Evolutionary conservation across 2,888 invertebrate species (phyloP), one percentile per base, ranked within the genome.

Genomic region (Tanytarsus gracilentus): DNA sequence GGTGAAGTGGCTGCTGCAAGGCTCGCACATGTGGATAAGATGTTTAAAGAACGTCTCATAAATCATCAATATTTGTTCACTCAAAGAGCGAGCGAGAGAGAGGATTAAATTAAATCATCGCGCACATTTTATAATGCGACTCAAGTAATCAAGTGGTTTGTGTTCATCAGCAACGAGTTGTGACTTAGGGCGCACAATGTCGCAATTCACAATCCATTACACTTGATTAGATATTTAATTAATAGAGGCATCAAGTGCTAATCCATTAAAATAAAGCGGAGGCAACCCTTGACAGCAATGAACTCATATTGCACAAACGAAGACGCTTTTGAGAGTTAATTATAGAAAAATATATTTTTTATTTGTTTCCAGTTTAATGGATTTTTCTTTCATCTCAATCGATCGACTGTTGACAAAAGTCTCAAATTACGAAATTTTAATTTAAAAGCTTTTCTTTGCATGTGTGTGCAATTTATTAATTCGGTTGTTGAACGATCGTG

Each of bases 151-250:
- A n/a, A n/a, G n/a, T n/a, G n/a, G n/a, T n/a, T n/a, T n/a, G n/a
- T n/a, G n/a, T n/a, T n/a, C n/a, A n/a, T n/a, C n/a, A n/a, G n/a
- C n/a, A n/a, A n/a, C n/a, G n/a, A n/a, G n/a, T n/a, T n/a, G n/a
- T n/a, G n/a, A n/a, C n/a, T n/a, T n/a, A n/a, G n/a, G n/a, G n/a
- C n/a, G n/a, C n/a, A n/a, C n/a, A n/a, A n/a, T n/a, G n/a, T n/a
- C n/a, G n/a, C n/a, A n/a, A n/a, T n/a, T n/a, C n/a, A n/a, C n/a
- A n/a, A n/a, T n/a, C n/a, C n/a, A n/a, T n/a, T n/a, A 11, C 50
- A 58, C 48, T 58, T 44, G 58, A 58, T 58, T 58, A 39, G 8
- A 44, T 58, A 58, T 48, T 58, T 55, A 55, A 36, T 55, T 58
- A 58, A 29, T n/a, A 48, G 1, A n/a, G n/a, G n/a, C 48, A 14